Conservation (phyloP, 2,797 vertebrate genomes). For the Gymnocypris eckloni region DNA sequence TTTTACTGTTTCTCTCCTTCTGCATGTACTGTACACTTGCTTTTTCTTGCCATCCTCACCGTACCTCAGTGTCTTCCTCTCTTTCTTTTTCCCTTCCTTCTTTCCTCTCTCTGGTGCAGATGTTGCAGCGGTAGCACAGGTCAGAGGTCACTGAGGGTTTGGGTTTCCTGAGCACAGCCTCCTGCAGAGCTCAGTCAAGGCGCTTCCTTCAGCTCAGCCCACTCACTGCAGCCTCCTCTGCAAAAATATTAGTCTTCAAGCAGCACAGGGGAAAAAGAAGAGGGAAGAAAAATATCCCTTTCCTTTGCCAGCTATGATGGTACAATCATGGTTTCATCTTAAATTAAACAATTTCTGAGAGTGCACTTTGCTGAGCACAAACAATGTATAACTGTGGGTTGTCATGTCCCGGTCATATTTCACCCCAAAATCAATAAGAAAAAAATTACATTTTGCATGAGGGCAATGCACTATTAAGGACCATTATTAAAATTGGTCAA, state of each 20-base stretch:
- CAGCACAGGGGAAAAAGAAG: conserved; percentile 48
- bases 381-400: background rate
- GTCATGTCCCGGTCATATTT: background rate
- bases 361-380: background rate
- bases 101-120: conserved; percentile 57
- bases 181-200: conserved; percentile 66
- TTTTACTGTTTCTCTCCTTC: background rate
- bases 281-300: conserved; percentile 17
- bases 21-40: conserved; percentile 4
- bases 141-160: conserved; percentile 75
- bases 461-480: background rate
- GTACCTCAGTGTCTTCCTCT: conserved; percentile 26
- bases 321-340: background rate
- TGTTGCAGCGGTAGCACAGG: conserved; percentile 76
- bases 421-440: background rate
- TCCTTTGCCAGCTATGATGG: conserved; percentile 20
- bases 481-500: background rate
- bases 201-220: conserved; percentile 61
- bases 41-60: background rate
- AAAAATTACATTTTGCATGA: background rate
- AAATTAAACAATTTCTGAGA: background rate
- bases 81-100: conserved; percentile 8
- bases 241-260: conserved; percentile 65
- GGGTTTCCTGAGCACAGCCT: conserved; percentile 74
- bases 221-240: conserved; percentile 51